Base-by-base conservation (phyloP, 2,888 invertebrate genomes). In the Quadroppia sp. region DNA sequence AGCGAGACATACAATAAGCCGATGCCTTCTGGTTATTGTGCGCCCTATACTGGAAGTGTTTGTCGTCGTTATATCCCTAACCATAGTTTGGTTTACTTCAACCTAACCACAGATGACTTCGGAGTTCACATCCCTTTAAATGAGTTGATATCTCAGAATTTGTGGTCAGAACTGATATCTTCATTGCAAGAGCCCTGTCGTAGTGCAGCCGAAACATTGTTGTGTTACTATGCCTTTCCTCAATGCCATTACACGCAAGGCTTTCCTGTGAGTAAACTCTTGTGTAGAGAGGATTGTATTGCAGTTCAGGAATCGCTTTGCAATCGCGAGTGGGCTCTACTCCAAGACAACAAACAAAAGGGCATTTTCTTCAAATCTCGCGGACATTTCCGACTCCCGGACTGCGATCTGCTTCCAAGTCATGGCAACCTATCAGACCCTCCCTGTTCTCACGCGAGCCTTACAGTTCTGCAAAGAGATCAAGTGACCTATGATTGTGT, bases 151-250 rank as follows among this genome's bases (percentile, higher is more conserved):
- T 89, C 91, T 0, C 86, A 87, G 9, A 90, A 89, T 67, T 84
- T 94, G 30, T 94, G 92, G 92, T 88, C 90, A 78, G 93, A 94
- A 85, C 85, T 94, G 83, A 90, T 94, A 80, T 85, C 87, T 13
- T 87, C 88, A 73, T 84, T 94, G 56, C 87, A 87, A 75, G 92
- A 92, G 80, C 90, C 92, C 53, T 96, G 96, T 83, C 87, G 90
- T 75, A 88, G 88, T 77, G 90, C 90, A 75, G 95, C 95, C 67
- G 92, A 94, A 88, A 91, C 89, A 86, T 86, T 96, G 81, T 84
- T 96, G 20, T 96, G 96, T 83, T 88, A 91, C 75, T 94, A 92
- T 83, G 93, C 94, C 71, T 96, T 95, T 84, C 95, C 95, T 2
- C 89, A 89, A 80, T 94, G 94, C 81, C 86, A 89, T 76, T 77